Percentiles rank a stretch among this genome's conserved stretches.
Conservation (phyloP, 2,888 invertebrate species). For the Trachelus tabidus region DNA sequence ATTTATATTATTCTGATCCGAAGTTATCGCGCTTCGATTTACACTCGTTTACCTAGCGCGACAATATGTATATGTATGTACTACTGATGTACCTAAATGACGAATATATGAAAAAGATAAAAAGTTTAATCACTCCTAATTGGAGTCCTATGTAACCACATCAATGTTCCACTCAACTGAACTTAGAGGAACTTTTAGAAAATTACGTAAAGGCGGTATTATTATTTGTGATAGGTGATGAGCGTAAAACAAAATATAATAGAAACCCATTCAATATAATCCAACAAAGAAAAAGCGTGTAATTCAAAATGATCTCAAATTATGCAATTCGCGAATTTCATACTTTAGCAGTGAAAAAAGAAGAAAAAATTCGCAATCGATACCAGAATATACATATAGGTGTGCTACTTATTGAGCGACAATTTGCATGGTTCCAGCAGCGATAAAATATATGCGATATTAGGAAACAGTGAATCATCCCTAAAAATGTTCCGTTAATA, state of each 20-base stretch:
- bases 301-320: conserved; percentile 2
- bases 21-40: conserved; percentile 7
- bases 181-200: conserved; percentile 16
- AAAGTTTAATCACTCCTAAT: conserved; percentile 32
- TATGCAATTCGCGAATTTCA: neutral
- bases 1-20: too few relatives aligned
- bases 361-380: neutral
- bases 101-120: conserved; percentile 38
- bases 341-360: conserved; percentile 5
- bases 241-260: neutral
- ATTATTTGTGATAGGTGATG: neutral
- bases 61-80: conserved; percentile 52
- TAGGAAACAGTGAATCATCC: neutral
- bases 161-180: conserved; percentile 29
- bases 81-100: conserved; percentile 50
- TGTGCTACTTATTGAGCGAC: neutral
- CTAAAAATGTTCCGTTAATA: too few relatives aligned
- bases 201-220: neutral
- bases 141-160: conserved; percentile 43
- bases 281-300: neutral
- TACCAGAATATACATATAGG: neutral
- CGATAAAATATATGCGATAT: neutral
- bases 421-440: neutral
- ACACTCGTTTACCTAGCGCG: conserved; percentile 34
- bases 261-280: neutral